Evolutionary conservation across 2,888 invertebrate genomes (phyloP).

Genomic region (Craniophora ligustri): DNA sequence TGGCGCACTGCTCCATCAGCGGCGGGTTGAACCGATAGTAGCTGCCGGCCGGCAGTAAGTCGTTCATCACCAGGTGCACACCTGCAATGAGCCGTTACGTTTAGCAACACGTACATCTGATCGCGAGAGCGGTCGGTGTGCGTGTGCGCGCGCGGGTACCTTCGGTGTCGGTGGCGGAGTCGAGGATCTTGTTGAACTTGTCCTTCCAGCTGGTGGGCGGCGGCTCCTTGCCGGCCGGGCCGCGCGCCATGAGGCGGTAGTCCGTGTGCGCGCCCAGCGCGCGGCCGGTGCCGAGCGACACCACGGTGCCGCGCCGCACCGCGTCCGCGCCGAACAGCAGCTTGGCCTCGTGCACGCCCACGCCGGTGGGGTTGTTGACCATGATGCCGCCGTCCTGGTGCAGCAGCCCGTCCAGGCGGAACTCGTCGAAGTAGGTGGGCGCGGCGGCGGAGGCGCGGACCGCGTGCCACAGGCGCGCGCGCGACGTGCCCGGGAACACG

Average conservation of each 20-base stretch:
- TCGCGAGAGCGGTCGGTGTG: neutral
- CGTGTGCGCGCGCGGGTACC: slow-evolving; percentile 79
- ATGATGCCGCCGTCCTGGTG: slow-evolving; percentile 95
- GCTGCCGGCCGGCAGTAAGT: slow-evolving; percentile 91
- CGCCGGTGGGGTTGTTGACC: slow-evolving; percentile 96
- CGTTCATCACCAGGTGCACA: slow-evolving; percentile 93
- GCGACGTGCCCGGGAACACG: slow-evolving; percentile 91
- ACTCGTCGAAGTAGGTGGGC: slow-evolving; percentile 96
- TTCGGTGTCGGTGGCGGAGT: slow-evolving; percentile 96
- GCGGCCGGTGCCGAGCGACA: slow-evolving; percentile 95
- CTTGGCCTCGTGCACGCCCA: slow-evolving; percentile 96
- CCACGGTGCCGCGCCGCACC: slow-evolving; percentile 91
- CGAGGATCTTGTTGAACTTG: slow-evolving; percentile 94
- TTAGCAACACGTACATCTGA: neutral
- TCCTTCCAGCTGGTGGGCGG: slow-evolving; percentile 90
- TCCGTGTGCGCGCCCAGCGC: slow-evolving; percentile 65
- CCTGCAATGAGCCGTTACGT: slow-evolving; percentile 81
- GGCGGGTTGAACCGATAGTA: slow-evolving; percentile 97
- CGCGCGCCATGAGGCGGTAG: slow-evolving; percentile 19
- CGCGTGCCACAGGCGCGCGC: slow-evolving; percentile 94
- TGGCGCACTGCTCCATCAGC: slow-evolving; percentile 92
- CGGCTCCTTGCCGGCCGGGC: slow-evolving; percentile 38
- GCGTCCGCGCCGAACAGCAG: slow-evolving; percentile 93
- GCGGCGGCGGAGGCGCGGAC: slow-evolving; percentile 97
- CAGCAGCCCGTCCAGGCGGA: slow-evolving; percentile 90